phyloP scores from a whole-genome alignment of 1,140 invertebrate species.

The Mesaphorura yosii region DNA sequence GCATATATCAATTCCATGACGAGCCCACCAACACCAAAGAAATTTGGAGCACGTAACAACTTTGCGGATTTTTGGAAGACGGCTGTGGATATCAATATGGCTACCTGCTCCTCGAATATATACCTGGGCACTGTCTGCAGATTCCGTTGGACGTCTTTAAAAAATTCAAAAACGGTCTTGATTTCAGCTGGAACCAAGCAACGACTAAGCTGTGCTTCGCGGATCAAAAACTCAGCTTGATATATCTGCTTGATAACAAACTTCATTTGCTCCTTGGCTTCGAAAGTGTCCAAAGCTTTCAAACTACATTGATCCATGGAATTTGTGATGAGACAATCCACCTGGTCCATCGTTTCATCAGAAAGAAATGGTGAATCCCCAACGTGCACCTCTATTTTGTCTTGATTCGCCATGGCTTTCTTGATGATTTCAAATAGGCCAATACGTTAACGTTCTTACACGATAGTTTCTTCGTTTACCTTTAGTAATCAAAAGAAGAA shows the following conservation, averaged over 20 bases:
- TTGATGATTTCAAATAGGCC: neutral
- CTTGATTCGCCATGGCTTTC: neutral
- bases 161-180: neutral
- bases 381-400: neutral
- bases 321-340: neutral
- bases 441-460: neutral
- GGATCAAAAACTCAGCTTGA: no score
- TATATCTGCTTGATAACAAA: neutral
- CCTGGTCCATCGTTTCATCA: neutral
- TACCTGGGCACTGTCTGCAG: no score
- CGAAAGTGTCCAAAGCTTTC: conserved; percentile 3
- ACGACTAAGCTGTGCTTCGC: no score
- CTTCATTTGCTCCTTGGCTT: conserved; percentile 8
- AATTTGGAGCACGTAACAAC: no score
- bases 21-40: no score
- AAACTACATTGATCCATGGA: conserved; percentile 1
- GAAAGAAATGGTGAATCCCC: no score
- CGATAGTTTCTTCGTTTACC: neutral
- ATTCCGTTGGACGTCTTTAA: neutral
- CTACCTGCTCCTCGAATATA: no score
- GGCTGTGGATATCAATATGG: no score
- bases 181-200: no score
- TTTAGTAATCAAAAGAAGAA: neutral
- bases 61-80: no score
- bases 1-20: no score